Conservation (phyloP, 2,113 vertebrate species). For the Eurypyga helias region DNA sequence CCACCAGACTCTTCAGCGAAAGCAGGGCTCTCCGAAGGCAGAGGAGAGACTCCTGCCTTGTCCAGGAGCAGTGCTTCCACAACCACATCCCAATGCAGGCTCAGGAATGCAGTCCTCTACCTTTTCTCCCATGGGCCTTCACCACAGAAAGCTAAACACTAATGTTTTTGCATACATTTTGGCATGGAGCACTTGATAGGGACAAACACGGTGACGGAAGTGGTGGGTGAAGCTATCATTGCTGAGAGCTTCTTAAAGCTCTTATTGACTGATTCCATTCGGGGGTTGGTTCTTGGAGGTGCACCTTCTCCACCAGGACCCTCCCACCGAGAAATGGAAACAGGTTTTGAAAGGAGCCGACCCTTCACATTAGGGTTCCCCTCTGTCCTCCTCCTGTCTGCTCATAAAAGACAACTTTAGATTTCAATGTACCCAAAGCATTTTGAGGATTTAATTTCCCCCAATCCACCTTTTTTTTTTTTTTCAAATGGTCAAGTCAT, state of each 20-base stretch:
- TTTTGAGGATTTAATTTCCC: not conserved
- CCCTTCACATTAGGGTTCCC: not conserved
- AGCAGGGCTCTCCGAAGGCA: not conserved
- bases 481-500: not conserved
- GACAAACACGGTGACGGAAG: not conserved
- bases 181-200: not conserved
- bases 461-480: fast-evolving
- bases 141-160: not conserved
- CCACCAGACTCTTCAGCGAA: not conserved
- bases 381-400: not conserved
- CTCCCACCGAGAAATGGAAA: not conserved
- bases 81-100: not conserved
- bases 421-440: not conserved
- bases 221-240: not conserved
- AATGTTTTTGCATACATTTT: not conserved
- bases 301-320: not conserved
- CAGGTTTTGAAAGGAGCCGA: not conserved
- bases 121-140: not conserved
- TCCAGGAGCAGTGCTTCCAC: not conserved
- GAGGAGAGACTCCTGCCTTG: not conserved
- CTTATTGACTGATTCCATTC: not conserved
- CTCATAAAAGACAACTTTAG: not conserved
- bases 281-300: not conserved
- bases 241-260: not conserved
- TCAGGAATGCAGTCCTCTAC: not conserved